phyloP scores from a whole-genome alignment of 1,140 invertebrate genomes.

The Luehdorfia chinensis region DNA sequence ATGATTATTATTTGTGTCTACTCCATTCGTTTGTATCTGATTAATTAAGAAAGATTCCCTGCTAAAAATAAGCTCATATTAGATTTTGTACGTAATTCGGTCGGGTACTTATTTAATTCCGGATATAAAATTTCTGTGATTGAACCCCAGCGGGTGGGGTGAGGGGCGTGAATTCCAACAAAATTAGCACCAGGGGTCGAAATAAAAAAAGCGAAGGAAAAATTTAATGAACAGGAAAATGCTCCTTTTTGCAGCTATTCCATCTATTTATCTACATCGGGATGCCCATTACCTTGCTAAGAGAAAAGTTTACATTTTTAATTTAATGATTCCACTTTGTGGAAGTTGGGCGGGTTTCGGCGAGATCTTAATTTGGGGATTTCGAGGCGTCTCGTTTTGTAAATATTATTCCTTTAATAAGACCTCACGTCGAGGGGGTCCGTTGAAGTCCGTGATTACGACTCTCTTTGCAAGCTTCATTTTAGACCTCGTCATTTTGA shows the following conservation, averaged over 20 bases:
- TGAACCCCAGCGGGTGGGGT: slow-evolving; percentile 72
- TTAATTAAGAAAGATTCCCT: slow-evolving; percentile 62
- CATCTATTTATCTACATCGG: slow-evolving; percentile 78
- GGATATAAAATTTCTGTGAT: slow-evolving; percentile 79
- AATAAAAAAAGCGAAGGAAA: slow-evolving; percentile 78
- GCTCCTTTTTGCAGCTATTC: slow-evolving; percentile 78
- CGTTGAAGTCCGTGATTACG: slow-evolving; percentile 74
- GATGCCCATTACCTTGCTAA: slow-evolving; percentile 78
- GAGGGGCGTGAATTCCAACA: slow-evolving; percentile 78
- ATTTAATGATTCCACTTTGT: slow-evolving; percentile 79
- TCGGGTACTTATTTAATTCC: slow-evolving; percentile 78
- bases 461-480: slow-evolving; percentile 72
- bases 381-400: slow-evolving; percentile 76
- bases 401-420: slow-evolving; percentile 78
- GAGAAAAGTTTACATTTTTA: slow-evolving; percentile 79
- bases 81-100: slow-evolving; percentile 70
- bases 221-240: slow-evolving; percentile 80
- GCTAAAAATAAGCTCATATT: slow-evolving; percentile 68
- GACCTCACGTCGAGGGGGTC: slow-evolving; percentile 74
- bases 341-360: slow-evolving; percentile 76
- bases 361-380: slow-evolving; percentile 76
- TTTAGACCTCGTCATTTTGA: slow-evolving; percentile 76
- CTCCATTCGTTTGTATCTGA: slow-evolving; percentile 32
- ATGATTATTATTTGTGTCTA: neutral
- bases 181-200: slow-evolving; percentile 79